Percentiles rank a stretch among this genome's conserved stretches.
Conservation (phyloP, 2,113 vertebrate species). For the Labeo rohita region DNA sequence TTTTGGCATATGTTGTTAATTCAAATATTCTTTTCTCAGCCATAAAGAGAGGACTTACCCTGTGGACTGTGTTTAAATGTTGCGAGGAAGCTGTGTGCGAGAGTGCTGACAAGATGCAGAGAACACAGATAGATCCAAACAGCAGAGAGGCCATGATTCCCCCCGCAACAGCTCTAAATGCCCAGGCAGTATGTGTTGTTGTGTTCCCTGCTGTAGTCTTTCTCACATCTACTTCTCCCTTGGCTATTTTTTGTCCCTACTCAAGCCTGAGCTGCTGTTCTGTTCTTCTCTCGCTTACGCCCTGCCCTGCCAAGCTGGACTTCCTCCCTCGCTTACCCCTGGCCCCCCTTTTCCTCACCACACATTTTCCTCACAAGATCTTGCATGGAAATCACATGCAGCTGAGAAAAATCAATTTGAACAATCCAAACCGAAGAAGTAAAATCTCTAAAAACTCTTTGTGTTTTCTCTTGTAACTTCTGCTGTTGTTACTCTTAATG, state of each 20-base stretch:
- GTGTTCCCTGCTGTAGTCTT: slow-evolving; percentile 10
- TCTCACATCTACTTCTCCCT: neutral
- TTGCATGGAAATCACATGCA: slow-evolving; percentile 73
- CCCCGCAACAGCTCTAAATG: slow-evolving; percentile 65
- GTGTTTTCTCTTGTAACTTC: neutral
- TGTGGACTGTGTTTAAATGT: slow-evolving; percentile 10
- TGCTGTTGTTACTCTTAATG: neutral
- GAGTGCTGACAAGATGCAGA: slow-evolving; percentile 66
- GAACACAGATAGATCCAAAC: slow-evolving; percentile 54
- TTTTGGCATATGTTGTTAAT: neutral
- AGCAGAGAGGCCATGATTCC: slow-evolving; percentile 55
- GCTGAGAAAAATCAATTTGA: slow-evolving; percentile 56
- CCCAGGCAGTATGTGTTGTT: slow-evolving; percentile 40
- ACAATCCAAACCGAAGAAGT: slow-evolving; percentile 42
- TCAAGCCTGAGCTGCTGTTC: slow-evolving; percentile 24
- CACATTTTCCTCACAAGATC: slow-evolving; percentile 67
- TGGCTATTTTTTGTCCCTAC: neutral
- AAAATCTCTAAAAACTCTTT: neutral
- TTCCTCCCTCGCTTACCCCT: slow-evolving; percentile 57
- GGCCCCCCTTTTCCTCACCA: slow-evolving; percentile 43
- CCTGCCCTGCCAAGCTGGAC: slow-evolving; percentile 63
- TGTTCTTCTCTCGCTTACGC: slow-evolving; percentile 43
- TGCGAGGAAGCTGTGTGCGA: neutral
- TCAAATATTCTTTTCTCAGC: neutral
- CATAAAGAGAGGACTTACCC: slow-evolving; percentile 8